phyloP scores from a whole-genome alignment of 1,140 invertebrate genomes.

The Trachymyrmex septentrionalis region DNA sequence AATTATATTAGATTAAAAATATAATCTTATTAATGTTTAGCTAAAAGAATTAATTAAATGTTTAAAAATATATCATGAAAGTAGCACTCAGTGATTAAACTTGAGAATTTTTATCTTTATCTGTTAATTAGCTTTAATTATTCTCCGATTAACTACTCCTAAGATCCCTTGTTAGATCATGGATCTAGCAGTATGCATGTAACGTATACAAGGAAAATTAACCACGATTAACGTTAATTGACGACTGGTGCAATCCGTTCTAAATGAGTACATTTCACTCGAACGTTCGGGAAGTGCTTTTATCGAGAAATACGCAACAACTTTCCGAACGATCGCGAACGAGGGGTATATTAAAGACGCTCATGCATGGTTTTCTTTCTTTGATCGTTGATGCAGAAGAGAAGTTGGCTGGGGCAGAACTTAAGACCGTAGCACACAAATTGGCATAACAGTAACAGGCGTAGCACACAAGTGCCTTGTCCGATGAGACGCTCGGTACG shows the following conservation, averaged over 20 bases:
- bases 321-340: conserved; percentile 58
- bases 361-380: conserved; percentile 64
- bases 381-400: conserved; percentile 64
- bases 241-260: conserved; percentile 57
- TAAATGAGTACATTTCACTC: conserved; percentile 64
- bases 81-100: background rate
- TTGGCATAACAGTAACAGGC: conserved; percentile 37
- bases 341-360: conserved; percentile 58
- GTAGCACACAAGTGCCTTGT: background rate
- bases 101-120: background rate
- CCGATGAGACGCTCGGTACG: background rate
- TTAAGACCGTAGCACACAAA: conserved; percentile 27
- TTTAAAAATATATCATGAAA: background rate
- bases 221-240: conserved; percentile 50
- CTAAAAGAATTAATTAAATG: background rate
- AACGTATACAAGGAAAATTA: conserved; percentile 40
- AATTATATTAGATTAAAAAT: background rate
- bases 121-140: conserved; percentile 1
- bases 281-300: conserved; percentile 52
- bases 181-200: conserved; percentile 9
- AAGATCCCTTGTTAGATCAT: background rate
- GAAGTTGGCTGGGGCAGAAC: conserved; percentile 59
- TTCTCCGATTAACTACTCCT: conserved; percentile 9
- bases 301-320: conserved; percentile 61
- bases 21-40: background rate